Percentiles rank a stretch among this genome's conserved stretches.
Evolutionary conservation across 1,140 invertebrate species (phyloP).

Genomic region (Plutomurus gul): DNA sequence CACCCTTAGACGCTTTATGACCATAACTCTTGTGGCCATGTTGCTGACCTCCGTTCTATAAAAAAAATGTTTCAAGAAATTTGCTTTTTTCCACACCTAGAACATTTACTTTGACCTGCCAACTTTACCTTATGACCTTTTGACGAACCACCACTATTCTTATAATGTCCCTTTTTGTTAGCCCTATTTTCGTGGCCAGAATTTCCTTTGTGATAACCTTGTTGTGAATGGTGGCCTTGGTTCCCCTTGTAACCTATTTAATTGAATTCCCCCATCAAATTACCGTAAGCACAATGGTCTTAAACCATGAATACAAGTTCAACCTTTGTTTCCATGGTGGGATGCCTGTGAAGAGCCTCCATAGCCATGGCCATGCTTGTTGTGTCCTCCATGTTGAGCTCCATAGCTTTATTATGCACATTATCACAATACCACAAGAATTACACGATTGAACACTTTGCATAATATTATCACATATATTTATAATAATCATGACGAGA

Average conservation of each 20-base stretch:
- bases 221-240: slow-evolving; percentile 19
- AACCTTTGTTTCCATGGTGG: slow-evolving; percentile 19
- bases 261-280: no score
- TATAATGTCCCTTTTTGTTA: slow-evolving; percentile 45
- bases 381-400: not conserved
- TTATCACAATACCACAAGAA: not conserved
- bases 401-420: not conserved
- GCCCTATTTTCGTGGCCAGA: slow-evolving; percentile 40
- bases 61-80: no score
- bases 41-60: slow-evolving; percentile 47
- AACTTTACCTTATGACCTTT: slow-evolving; percentile 47
- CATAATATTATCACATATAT: not conserved
- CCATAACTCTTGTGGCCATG: slow-evolving; percentile 42
- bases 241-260: slow-evolving; percentile 43
- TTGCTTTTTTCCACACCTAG: no score
- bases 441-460: not conserved
- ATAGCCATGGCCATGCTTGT: slow-evolving; percentile 1
- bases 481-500: no score
- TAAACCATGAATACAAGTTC: no score
- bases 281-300: no score
- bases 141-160: slow-evolving; percentile 32
- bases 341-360: not conserved
- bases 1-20: slow-evolving; percentile 31
- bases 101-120: no score
- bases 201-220: slow-evolving; percentile 33